phyloP scores from a whole-genome alignment of 2,888 invertebrate species.

The Dysmachus trigonus region DNA sequence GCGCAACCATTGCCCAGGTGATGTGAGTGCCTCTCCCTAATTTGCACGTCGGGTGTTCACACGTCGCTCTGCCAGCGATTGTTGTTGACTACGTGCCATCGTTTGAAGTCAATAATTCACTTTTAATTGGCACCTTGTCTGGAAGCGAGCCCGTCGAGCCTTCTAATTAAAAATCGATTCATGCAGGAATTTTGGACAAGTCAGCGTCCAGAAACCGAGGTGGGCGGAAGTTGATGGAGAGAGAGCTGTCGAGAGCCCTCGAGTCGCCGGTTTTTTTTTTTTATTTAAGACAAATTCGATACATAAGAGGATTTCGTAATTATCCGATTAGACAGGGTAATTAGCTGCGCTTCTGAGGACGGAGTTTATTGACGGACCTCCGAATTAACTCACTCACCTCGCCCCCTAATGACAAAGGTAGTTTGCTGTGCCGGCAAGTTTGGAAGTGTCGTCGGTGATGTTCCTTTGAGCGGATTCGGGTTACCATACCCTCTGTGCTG shows the following conservation, averaged over 20 bases:
- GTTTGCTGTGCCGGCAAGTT: not conserved
- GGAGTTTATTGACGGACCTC: not conserved
- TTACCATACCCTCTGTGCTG: not conserved
- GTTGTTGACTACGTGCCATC: not conserved
- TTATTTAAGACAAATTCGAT: not conserved
- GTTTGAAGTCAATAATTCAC: slow-evolving; percentile 18
- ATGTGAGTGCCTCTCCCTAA: not conserved
- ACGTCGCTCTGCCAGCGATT: not conserved
- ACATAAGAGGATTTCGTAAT: slow-evolving; percentile 34
- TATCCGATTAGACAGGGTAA: slow-evolving; percentile 26
- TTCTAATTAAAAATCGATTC: slow-evolving; percentile 38
- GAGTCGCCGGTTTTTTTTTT: not conserved
- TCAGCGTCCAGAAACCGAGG: not conserved
- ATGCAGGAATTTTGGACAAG: not conserved
- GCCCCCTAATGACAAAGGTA: not conserved
- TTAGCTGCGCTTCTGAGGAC: not conserved
- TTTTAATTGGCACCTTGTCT: slow-evolving; percentile 38
- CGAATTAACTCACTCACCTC: not conserved
- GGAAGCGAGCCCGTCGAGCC: slow-evolving; percentile 29
- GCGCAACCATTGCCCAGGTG: not conserved
- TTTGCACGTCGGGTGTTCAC: not conserved
- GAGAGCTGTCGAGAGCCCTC: not conserved
- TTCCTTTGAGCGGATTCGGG: slow-evolving; percentile 11
- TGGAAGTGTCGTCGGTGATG: not conserved
- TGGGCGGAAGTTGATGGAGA: not conserved